Percentiles rank a stretch among this genome's conserved stretches.
These are phyloP conservation scores for Cyprinus carpio DNA, from an alignment of 2,113 vertebrate genomes.

Conservation along the genomic window DNA sequence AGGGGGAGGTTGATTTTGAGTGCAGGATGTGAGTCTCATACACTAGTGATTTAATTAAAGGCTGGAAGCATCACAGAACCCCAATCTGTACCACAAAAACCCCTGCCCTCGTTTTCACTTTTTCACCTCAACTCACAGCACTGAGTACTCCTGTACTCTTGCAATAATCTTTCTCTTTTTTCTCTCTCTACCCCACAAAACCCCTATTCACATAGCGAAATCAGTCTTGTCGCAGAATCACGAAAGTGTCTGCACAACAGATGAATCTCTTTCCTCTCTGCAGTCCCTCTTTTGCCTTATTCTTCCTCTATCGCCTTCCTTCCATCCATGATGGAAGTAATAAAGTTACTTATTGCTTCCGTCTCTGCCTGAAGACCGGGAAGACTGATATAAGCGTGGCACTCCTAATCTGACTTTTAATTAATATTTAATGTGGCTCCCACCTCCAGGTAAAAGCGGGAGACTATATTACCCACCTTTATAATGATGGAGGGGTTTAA, in stretches of 20 bases:
- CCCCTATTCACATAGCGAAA: not conserved
- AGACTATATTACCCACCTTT: conserved; percentile 60
- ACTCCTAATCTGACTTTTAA: conserved; percentile 62
- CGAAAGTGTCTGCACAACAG: conserved; percentile 13
- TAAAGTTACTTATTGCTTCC: conserved; percentile 73
- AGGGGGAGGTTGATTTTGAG: conserved; percentile 17
- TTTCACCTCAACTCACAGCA: not conserved
- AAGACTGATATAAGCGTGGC: conserved; percentile 56
- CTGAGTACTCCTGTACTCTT: conserved; percentile 6
- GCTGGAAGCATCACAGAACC: not conserved
- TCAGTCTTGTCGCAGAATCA: not conserved
- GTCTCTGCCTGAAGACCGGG: conserved; percentile 61
- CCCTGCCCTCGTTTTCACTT: conserved; percentile 46
- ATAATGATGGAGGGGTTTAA: conserved; percentile 74
- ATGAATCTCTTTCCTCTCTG: conserved; percentile 18
- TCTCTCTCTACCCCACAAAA: conserved; percentile 47
- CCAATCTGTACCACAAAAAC: conserved; percentile 15
- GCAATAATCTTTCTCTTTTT: conserved; percentile 45
- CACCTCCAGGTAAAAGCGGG: conserved; percentile 61
- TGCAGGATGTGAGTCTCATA: conserved; percentile 3
- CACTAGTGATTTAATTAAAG: conserved; percentile 31
- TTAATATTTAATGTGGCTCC: conserved; percentile 60
- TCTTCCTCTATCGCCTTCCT: conserved; percentile 52
- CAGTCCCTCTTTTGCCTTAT: not conserved
- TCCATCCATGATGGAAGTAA: conserved; percentile 65